Evolutionary conservation across 2,113 vertebrate species (phyloP), one percentile per base, ranked within the genome.

Genomic region (Callocephalon fimbriatum): DNA sequence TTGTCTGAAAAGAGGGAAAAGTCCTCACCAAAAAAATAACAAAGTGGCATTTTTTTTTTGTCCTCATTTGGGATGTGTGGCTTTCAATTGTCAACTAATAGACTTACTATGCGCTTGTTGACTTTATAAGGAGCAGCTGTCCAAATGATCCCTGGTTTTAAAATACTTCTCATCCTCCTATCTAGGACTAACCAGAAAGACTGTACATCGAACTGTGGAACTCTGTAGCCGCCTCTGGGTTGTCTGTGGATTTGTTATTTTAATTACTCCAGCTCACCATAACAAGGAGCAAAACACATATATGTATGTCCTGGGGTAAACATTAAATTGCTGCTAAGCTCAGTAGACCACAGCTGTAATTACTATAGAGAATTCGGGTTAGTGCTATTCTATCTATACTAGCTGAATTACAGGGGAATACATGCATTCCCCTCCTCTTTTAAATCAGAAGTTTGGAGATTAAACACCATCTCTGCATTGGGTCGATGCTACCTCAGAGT

Each of bases 171-270:
- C 42, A 73, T 76, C 62, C 31, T 83, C n/a, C 81, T 88, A 9
- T 73, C 37, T 59, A 42, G 50, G 47, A 74, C 54, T 45, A 59
- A 50, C 19, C 42, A 66, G 92, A 42, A 73, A 73, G 59, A 53
- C 45, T 32, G 15, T 32, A 79, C 42, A 44, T 62, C 9, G 29
- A 82, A 62, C 48, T 0, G 0, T 20, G 37, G 81, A 68, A 65
- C 31, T 32, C 92, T 9, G 15, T 5, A 54, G 56, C 26, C 56
- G 67, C 62, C 63, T 27, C 31, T 78, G 80, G 79, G 80, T 63
- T 77, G 56, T 32, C 73, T 67, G 29, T 48, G 85, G 77, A 87
- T 95, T 93, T 72, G 81, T 79, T 87, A 77, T 88, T 87, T 92
- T 92, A 72, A 91, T 93, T 94, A 93, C 73, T 68, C 56, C 56